Conservation (phyloP, 35 echinoderm and acorn worm species). For the Apostichopus californicus region DNA sequence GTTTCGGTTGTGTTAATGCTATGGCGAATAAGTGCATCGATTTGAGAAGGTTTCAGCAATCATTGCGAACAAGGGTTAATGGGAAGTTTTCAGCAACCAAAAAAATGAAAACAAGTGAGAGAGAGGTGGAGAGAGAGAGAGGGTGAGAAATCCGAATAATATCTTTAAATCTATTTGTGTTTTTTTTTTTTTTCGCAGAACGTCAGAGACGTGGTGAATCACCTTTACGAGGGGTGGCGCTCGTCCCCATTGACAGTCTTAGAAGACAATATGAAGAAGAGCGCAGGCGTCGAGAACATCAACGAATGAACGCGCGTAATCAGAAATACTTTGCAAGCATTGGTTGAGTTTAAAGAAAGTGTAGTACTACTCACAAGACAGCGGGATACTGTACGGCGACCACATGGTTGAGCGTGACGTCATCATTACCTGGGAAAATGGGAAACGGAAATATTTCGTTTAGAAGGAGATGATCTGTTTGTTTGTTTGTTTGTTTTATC, state of each 20-base stretch:
- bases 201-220: not conserved
- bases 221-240: constrained; percentile 40
- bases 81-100: too few relatives aligned
- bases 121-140: too few relatives aligned
- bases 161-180: too few relatives aligned
- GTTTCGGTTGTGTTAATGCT: too few relatives aligned
- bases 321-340: not conserved
- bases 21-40: too few relatives aligned
- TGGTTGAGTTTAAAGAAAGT: constrained; percentile 1
- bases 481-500: too few relatives aligned
- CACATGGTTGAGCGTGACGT: not conserved
- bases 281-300: not conserved
- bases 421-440: not conserved
- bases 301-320: not conserved
- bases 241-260: constrained; percentile 16
- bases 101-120: too few relatives aligned
- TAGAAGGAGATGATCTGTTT: too few relatives aligned
- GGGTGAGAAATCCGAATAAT: too few relatives aligned
- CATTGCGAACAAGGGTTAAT: not conserved
- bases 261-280: constrained; percentile 48
- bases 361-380: not conserved
- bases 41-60: too few relatives aligned
- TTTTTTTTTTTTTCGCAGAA: not conserved
- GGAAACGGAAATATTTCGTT: too few relatives aligned
- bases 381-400: not conserved